Conservation (phyloP, 2,888 invertebrate species). For the Callinectes sapidus region DNA sequence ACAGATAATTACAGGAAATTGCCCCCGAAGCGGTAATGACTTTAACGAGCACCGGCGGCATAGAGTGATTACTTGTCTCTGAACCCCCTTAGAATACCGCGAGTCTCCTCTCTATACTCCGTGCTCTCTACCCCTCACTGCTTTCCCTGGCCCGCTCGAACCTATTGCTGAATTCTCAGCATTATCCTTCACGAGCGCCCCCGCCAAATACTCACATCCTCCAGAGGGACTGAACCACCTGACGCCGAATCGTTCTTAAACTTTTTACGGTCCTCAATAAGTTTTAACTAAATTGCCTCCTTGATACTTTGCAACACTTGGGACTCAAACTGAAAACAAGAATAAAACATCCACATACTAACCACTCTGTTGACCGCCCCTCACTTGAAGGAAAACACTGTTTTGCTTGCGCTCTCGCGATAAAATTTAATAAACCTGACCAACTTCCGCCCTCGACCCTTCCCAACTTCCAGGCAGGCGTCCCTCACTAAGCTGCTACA, state of each 20-base stretch:
- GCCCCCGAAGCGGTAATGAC: constrained; percentile 14
- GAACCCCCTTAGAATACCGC: neutral
- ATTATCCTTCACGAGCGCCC: neutral
- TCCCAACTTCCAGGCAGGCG: neutral
- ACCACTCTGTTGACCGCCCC: neutral
- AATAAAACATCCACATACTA: neutral
- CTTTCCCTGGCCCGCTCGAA: neutral
- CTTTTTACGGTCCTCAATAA: neutral
- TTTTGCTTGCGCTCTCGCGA: neutral
- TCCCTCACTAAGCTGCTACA: neutral
- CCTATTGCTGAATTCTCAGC: neutral
- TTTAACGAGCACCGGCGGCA: constrained; percentile 23
- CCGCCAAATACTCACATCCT: neutral
- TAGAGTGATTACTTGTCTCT: constrained; percentile 19
- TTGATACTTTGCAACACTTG: neutral
- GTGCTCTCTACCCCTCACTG: neutral
- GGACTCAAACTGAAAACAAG: neutral
- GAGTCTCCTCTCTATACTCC: neutral
- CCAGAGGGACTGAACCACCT: neutral
- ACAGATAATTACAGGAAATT: constrained; percentile 35
- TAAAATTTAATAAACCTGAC: neutral
- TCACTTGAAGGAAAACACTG: neutral
- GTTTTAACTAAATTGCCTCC: neutral
- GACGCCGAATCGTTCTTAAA: neutral
- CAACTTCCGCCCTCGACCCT: neutral